Conservation (phyloP, 2,113 vertebrate species). For the Sander vitreus region DNA sequence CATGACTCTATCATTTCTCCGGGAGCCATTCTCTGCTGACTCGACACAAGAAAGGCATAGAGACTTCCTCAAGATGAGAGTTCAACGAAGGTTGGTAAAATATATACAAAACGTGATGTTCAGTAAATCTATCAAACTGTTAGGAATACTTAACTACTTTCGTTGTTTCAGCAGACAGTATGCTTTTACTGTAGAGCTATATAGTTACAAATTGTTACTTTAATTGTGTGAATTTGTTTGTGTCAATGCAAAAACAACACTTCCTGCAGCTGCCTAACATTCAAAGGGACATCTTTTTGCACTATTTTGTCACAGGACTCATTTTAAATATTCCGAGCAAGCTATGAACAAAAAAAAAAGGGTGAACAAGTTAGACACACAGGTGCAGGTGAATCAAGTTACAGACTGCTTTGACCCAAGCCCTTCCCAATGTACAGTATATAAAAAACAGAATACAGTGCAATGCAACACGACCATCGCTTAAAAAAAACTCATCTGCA, state of each 20-base stretch:
- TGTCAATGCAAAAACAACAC: not conserved
- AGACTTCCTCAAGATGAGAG: not conserved
- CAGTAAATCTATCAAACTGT: not conserved
- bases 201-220: not conserved
- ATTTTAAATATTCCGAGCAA: not conserved
- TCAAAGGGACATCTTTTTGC: not conserved
- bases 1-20: not conserved
- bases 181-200: not conserved
- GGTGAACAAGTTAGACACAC: not conserved
- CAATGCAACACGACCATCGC: not conserved
- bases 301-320: not conserved
- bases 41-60: not conserved
- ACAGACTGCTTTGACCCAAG: not conserved
- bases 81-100: not conserved
- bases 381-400: not conserved
- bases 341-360: not conserved
- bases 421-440: not conserved
- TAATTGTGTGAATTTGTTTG: not conserved
- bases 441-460: not conserved
- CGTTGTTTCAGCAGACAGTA: not conserved
- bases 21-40: not conserved
- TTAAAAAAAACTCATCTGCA: slow-evolving; percentile 1
- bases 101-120: not conserved
- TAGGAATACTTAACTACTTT: not conserved
- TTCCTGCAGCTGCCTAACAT: not conserved